phyloP scores from a whole-genome alignment of 2,113 vertebrate genomes.

The Oreocharis arfaki region DNA sequence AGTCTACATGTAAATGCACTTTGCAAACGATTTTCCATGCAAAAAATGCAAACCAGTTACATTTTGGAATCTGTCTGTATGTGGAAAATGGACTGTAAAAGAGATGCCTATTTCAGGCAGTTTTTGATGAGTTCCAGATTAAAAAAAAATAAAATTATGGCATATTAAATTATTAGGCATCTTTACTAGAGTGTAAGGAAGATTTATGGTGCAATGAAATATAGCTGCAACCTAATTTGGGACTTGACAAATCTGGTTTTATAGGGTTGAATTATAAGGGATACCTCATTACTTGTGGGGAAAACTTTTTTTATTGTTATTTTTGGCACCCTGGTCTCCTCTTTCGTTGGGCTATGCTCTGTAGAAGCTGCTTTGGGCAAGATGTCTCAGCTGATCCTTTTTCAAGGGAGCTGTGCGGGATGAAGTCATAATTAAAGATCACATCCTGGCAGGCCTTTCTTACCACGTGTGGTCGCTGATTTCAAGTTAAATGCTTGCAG shows the following conservation, averaged over 20 bases:
- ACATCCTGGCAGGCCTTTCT: background rate
- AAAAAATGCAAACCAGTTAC: constrained; percentile 20
- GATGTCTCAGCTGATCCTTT: constrained; percentile 8
- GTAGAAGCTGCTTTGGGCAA: constrained; percentile 26
- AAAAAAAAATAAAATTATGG: constrained; percentile 33
- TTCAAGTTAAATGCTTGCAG: background rate
- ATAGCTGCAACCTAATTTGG: constrained; percentile 65
- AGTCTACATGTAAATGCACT: background rate
- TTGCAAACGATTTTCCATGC: background rate
- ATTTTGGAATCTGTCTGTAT: constrained; percentile 23
- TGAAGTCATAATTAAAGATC: constrained; percentile 39
- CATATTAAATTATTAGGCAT: constrained; percentile 66
- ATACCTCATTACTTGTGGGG: constrained; percentile 43
- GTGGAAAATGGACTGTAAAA: constrained; percentile 9
- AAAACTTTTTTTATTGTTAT: constrained; percentile 13
- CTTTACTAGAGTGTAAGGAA: constrained; percentile 59
- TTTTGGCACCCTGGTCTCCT: background rate
- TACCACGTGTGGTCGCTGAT: background rate
- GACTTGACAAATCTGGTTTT: constrained; percentile 67
- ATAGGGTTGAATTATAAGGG: constrained; percentile 50
- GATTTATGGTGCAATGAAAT: constrained; percentile 73
- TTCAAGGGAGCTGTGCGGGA: background rate
- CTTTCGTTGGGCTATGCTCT: background rate
- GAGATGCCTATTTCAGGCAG: constrained; percentile 27
- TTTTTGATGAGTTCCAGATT: constrained; percentile 52